Evolutionary conservation across 2,888 invertebrate species (phyloP), one percentile per base, ranked within the genome.

Genomic region (Pristionchus fissidentatus): DNA sequence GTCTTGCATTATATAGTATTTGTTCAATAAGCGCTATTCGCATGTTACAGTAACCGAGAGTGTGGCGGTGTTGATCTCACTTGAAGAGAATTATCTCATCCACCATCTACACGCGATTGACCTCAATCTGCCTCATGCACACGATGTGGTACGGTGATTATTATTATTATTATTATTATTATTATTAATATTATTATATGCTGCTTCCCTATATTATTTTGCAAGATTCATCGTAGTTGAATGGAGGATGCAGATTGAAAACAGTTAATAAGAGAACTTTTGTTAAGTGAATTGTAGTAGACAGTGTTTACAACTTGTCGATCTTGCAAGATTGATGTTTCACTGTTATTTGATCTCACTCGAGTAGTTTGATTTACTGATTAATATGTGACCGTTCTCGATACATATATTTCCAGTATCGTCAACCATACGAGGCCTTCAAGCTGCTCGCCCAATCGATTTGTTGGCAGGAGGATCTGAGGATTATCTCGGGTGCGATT

Each of bases 361-460:
- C n/a, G n/a, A n/a, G n/a, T n/a, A n/a, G n/a, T n/a, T n/a, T n/a
- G n/a, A n/a, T n/a, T n/a, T n/a, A n/a, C n/a, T n/a, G n/a, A n/a
- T n/a, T n/a, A n/a, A n/a, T n/a, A n/a, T n/a, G n/a, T n/a, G n/a
- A n/a, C n/a, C n/a, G n/a, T n/a, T n/a, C n/a, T n/a, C n/a, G n/a
- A n/a, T n/a, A n/a, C n/a, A n/a, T n/a, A n/a, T n/a, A n/a, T 38
- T 66, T 66, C 0, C 41, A 66, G 66, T 66, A 66, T 38, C 66
- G 66, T 38, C 66, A 19, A 19, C 66, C 66, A 8, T 75, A 75
- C 32, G 75, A 75, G 46, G 43, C 75, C 4, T 75, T 46, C 46
- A 75, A 75, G 41, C 75, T 75, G 1, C 49, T 75, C 49, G 75
- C 75, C 3, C 75, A 75, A n/a, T 8, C 75, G 4, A 46, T 43